Evolutionary conservation across 2,113 vertebrate species (phyloP), one percentile per base, ranked within the genome.

Genomic region (Trochalopteron elliotii): DNA sequence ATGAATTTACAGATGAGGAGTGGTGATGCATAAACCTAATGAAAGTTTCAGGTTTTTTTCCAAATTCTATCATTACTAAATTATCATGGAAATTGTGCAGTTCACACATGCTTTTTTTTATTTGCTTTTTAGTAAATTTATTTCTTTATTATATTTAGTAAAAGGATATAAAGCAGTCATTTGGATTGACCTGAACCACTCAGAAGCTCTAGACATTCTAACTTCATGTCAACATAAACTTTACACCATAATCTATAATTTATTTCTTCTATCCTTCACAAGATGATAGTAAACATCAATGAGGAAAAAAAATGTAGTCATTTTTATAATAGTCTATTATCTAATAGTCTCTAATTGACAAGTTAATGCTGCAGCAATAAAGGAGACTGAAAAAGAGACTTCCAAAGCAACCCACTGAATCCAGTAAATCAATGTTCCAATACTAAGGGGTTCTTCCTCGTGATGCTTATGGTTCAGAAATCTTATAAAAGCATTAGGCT

Each of bases 291-390:
- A 78, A 83, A 76, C 3, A 2, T 60, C 23, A 74, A 45, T n/a
- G 7, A 17, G 42, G 16, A 16, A 27, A 25, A n/a, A 12, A 16
- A n/a, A 0, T 0, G 2, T 10, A 57, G 15, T 35, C 1, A 56
- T 77, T 81, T 47, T 52, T 9, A 23, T 21, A 17, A 39, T 22
- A 77, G 2, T 30, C 4, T 45, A 12, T 52, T 77, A 52, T 60
- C 5, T 69, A 28, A 39, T 33, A 60, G 14, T 28, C 18, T 69
- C 14, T 44, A 33, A 7, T 64, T 63, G 10, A 52, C 27, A 88
- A 68, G 4, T 13, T 82, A 56, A 83, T 55, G 18, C n/a, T 77
- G 6, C 20, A 70, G 7, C 4, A 83, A 67, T 65, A 83, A 75
- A 49, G 1, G 1, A 45, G 55, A 49, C 7, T 23, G 4, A 45